Evolutionary conservation across 2,797 vertebrate genomes (phyloP).

Genomic region (Erithacus rubecula): DNA sequence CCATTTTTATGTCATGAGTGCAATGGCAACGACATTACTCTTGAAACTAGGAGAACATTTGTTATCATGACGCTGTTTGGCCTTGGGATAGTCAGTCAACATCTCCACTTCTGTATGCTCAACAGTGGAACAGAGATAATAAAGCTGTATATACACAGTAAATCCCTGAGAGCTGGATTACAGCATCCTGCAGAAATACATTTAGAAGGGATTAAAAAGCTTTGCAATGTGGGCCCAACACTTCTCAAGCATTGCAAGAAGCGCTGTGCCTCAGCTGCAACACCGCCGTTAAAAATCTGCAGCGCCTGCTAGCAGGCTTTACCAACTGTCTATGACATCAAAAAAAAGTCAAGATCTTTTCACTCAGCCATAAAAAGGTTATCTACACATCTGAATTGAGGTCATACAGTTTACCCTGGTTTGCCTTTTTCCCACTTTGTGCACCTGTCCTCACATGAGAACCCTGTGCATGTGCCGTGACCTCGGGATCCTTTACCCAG

Average conservation of each 20-base stretch:
- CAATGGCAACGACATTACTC: background rate
- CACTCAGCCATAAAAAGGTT: background rate
- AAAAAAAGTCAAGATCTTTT: background rate
- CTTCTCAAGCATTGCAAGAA: background rate
- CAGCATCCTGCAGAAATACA: background rate
- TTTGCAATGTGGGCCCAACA: background rate
- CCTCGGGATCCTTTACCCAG: rapidly evolving
- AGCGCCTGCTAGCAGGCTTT: background rate
- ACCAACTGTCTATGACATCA: background rate
- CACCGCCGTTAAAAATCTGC: background rate
- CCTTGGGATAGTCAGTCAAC: background rate
- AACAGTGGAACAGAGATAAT: background rate
- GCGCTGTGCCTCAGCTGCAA: background rate
- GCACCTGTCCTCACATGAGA: background rate
- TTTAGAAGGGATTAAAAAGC: background rate
- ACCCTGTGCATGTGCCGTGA: rapidly evolving
- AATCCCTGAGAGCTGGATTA: background rate
- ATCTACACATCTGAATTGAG: background rate
- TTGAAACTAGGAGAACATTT: background rate
- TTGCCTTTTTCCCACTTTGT: background rate
- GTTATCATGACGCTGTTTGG: background rate
- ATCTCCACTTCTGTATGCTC: background rate
- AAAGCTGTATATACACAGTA: background rate
- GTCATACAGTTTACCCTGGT: background rate
- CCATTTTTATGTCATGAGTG: background rate